Base-by-base conservation (phyloP, 2,113 vertebrate species). In the Chrysemys picta region DNA sequence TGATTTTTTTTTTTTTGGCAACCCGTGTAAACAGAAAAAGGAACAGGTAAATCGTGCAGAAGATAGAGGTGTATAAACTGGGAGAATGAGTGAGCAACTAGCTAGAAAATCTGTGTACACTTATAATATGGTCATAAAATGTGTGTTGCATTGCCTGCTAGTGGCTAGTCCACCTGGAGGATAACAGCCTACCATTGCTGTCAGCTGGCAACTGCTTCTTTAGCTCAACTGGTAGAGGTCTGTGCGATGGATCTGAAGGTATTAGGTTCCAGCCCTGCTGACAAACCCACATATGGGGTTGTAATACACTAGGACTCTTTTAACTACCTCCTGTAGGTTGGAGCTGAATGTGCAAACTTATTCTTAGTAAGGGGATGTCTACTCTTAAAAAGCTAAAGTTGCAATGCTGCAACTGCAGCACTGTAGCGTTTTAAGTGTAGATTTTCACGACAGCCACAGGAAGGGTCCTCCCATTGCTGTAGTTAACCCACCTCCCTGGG, bases 51-150 rank as follows among this genome's bases (percentile, higher is more conserved):
- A 75, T 50, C n/a, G 10, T 22, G 38, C 38, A 62, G 45, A n/a
- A 90, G 49, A 80, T 0, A 35, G 31, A 78, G 19, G 27, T 54
- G 21, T 25, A 50, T 27, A 53, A 80, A 10, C 24, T 50, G 10
- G 12, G 29, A 53, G 24, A 14, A 42, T 4, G 9, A 78, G 16
- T 6, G 76, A 82, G 49, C 2, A 35, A 85, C 10, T 75, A 45
- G 54, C 72, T n/a, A 80, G 42, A 82, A 88, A 54, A 59, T 29
- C 35, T 47, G n/a, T 21, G 0, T 25, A 25, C n/a, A 19, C 38
- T 19, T 35, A 3, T 27, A 52, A 57, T 69, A 45, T 0, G 0
- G 22, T 52, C 17, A 10, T 1, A 21, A 54, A 16, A 42, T 49
- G 24, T 45, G 24, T 38, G 65, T 78, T 78, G 24, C 24, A 27